A percentile compares a stretch with the other conserved stretches of the same genome.
Evolutionary conservation across 2,888 invertebrate species (phyloP).

Genomic region (Athetis lepigone): DNA sequence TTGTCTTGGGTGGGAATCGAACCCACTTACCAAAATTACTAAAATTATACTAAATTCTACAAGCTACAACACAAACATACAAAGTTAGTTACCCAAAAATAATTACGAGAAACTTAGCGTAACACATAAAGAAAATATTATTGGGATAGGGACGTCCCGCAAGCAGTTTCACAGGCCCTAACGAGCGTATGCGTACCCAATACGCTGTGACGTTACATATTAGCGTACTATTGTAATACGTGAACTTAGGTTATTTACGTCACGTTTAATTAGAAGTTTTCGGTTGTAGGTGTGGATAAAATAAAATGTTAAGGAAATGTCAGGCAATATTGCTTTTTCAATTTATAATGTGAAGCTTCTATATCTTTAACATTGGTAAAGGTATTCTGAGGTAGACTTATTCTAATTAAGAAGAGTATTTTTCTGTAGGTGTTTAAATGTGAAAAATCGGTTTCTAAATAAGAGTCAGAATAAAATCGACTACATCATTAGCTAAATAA

Average conservation of each 20-base stretch:
- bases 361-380: no score
- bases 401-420: no score
- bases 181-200: conserved; percentile 52
- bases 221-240: conserved; percentile 28
- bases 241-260: conserved; percentile 34
- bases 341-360: no score
- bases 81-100: conserved; percentile 32
- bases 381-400: no score
- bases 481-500: no score
- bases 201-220: conserved; percentile 27
- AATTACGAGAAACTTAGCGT: conserved; percentile 29
- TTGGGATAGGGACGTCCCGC: conserved; percentile 25
- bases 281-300: not conserved
- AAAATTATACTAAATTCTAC: not conserved
- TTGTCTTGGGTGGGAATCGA: no score
- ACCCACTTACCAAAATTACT: no score
- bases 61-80: conserved; percentile 21
- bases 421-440: no score
- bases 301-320: not conserved
- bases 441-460: no score
- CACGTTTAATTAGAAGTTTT: conserved; percentile 14
- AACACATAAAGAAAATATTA: conserved; percentile 46
- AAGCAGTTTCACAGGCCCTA: conserved; percentile 36
- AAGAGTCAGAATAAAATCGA: no score
- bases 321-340: no score